Evolutionary conservation across 2,888 invertebrate genomes (phyloP).

Genomic region (Lepidochitona cinerea): DNA sequence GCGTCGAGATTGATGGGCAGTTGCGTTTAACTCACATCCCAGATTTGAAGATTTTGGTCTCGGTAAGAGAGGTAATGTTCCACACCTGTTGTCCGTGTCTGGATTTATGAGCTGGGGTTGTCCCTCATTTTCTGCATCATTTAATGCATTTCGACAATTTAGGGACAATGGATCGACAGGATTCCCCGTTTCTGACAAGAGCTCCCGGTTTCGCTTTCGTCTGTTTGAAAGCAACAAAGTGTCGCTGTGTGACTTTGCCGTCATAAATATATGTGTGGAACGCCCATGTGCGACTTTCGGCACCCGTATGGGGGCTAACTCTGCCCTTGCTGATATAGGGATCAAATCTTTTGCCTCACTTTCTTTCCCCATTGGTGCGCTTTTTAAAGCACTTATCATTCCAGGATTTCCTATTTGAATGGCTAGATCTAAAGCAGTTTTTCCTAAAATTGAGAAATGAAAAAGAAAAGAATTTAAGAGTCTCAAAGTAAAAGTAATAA

Average conservation of each 20-base stretch:
- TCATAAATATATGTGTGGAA: not conserved
- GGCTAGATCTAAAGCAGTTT: not conserved
- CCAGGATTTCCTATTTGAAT: not conserved
- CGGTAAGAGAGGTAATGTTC: no score
- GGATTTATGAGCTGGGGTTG: not conserved
- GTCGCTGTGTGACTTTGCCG: not conserved
- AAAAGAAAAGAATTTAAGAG: no score
- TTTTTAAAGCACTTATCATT: not conserved
- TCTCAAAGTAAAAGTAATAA: no score
- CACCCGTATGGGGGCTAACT: not conserved
- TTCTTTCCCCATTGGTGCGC: not conserved
- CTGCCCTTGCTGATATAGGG: not conserved
- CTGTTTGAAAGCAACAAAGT: not conserved
- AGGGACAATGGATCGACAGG: not conserved
- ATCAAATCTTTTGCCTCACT: not conserved
- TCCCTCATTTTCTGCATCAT: not conserved
- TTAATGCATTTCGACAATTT: not conserved
- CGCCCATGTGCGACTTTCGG: not conserved
- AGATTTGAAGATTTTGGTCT: not conserved
- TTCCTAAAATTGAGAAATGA: not conserved
- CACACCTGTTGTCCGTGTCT: not conserved
- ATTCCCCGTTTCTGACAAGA: not conserved
- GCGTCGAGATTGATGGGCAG: not conserved
- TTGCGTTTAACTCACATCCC: no score
- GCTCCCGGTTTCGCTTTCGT: not conserved